These are phyloP conservation scores for Mythimna pallens DNA, from an alignment of 2,888 invertebrate species.

Conservation along the genomic window DNA sequence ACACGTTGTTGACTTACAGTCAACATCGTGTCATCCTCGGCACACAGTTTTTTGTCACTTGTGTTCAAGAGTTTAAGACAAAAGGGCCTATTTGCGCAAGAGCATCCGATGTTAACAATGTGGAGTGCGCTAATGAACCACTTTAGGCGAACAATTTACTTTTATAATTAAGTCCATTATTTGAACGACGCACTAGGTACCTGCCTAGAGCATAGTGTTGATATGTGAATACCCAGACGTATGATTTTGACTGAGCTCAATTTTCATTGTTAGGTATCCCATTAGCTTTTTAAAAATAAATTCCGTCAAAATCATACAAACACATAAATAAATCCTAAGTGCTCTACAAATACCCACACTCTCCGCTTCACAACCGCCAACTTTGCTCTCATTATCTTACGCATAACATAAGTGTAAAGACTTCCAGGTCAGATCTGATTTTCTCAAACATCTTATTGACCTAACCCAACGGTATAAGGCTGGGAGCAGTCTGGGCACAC, in stretches of 20 bases:
- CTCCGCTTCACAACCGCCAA: neutral
- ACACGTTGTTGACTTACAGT: constrained; percentile 55
- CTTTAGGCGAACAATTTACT: neutral
- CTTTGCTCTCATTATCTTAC: neutral
- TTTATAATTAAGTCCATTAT: neutral
- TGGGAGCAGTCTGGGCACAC: constrained; percentile 14
- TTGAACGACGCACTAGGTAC: neutral
- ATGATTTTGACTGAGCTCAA: too few species aligned
- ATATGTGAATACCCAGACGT: too few species aligned
- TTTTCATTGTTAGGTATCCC: too few species aligned
- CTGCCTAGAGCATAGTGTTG: too few species aligned
- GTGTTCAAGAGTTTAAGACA: constrained; percentile 22
- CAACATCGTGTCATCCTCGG: constrained; percentile 63
- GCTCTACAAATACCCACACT: neutral
- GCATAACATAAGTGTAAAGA: constrained; percentile 2
- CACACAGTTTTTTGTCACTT: constrained; percentile 44
- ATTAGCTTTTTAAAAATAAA: neutral
- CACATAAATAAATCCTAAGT: too few species aligned
- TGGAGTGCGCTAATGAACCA: neutral
- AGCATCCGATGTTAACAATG: constrained; percentile 13
- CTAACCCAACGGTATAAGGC: constrained; percentile 16
- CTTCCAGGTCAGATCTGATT: constrained; percentile 31
- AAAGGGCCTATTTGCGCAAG: constrained; percentile 17
- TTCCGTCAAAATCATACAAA: neutral
- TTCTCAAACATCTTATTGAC: constrained; percentile 16